These are phyloP conservation scores for Philopotamus ludificatus DNA, from an alignment of 1,140 invertebrate species.

Conservation along the genomic window DNA sequence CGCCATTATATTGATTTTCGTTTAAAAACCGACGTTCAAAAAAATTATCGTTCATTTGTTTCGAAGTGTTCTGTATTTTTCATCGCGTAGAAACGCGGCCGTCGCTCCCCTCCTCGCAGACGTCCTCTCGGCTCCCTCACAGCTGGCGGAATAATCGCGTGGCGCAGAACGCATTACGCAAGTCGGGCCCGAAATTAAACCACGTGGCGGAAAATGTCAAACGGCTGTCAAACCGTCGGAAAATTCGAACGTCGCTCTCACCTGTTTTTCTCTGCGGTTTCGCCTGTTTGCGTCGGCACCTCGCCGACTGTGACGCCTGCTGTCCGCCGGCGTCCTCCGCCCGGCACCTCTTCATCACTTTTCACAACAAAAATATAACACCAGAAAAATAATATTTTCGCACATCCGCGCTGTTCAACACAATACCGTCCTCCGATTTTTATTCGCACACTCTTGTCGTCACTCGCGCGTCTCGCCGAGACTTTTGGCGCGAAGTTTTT, in stretches of 20 bases:
- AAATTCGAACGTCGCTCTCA: constrained; percentile 5
- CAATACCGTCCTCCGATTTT: too few relatives aligned
- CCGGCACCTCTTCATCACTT: constrained; percentile 14
- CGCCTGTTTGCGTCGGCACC: constrained; percentile 32
- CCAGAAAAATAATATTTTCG: too few relatives aligned
- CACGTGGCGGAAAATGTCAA: constrained; percentile 27
- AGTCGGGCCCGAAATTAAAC: constrained; percentile 20
- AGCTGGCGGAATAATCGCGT: constrained; percentile 12
- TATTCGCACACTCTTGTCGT: background rate
- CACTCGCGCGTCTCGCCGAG: background rate
- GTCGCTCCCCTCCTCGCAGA: background rate
- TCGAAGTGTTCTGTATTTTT: too few relatives aligned
- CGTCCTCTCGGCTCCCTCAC: constrained; percentile 8
- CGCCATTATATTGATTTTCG: too few relatives aligned
- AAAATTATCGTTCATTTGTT: too few relatives aligned
- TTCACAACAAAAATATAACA: background rate
- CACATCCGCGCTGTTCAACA: background rate
- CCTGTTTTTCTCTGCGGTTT: constrained; percentile 39
- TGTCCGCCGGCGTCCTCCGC: background rate
- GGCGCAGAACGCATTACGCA: constrained; percentile 33
- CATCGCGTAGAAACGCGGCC: background rate
- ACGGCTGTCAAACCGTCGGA: background rate
- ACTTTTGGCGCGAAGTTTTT: constrained; percentile 31
- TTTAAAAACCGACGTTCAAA: too few relatives aligned
- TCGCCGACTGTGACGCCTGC: constrained; percentile 20